These are phyloP conservation scores for Tryphoninae sp. DNA, from an alignment of 2,888 invertebrate species.

Conservation along the genomic window DNA sequence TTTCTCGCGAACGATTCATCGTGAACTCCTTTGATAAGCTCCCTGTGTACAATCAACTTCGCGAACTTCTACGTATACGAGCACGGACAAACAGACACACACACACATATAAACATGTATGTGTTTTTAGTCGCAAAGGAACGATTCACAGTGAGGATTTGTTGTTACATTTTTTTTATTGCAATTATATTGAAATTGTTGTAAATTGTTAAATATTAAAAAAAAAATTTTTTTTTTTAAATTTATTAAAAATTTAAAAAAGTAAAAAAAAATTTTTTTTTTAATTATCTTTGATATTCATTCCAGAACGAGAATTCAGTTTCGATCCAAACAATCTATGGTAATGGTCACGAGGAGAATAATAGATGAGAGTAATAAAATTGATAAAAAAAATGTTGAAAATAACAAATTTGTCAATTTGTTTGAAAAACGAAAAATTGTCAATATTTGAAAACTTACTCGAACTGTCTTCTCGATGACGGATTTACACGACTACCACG, in stretches of 20 bases:
- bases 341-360: no score
- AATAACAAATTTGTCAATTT: not conserved
- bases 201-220: no score
- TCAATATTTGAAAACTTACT: constrained; percentile 12
- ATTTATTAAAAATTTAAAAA: no score
- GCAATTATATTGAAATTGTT: no score
- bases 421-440: not conserved
- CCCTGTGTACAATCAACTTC: constrained; percentile 38
- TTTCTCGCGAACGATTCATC: constrained; percentile 24
- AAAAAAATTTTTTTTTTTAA: no score
- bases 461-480: not conserved
- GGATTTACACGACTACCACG: not conserved
- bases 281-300: no score
- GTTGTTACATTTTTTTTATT: not conserved
- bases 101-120: not conserved
- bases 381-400: not conserved
- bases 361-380: not conserved
- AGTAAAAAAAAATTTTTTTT: no score
- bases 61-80: not conserved
- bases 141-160: constrained; percentile 28
- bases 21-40: constrained; percentile 51
- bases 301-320: no score
- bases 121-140: constrained; percentile 6
- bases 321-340: no score
- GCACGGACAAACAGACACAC: no score